Conservation (phyloP, 23 tunicate species). For the Oikopleura albicans region DNA sequence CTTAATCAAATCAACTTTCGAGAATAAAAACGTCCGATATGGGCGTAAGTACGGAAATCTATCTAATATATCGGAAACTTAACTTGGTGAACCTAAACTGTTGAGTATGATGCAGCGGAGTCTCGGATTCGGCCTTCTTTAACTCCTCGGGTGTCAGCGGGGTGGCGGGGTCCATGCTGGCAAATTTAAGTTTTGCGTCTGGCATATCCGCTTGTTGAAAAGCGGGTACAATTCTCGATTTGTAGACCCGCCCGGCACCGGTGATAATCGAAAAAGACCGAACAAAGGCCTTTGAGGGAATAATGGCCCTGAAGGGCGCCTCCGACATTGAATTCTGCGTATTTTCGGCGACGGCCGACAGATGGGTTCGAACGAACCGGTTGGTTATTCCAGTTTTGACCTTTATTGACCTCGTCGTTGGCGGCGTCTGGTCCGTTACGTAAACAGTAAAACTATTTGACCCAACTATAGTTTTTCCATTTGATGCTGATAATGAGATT, state of each 20-base stretch:
- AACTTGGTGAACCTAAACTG: too few relatives aligned
- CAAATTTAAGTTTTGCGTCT: background rate
- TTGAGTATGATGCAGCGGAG: background rate
- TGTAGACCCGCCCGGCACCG: background rate
- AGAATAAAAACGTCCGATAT: too few relatives aligned
- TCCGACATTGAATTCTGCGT: background rate
- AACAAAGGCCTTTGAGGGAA: background rate
- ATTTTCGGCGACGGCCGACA: background rate
- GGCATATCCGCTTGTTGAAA: background rate
- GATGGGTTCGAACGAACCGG: background rate
- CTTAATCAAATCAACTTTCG: too few relatives aligned
- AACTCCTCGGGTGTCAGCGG: background rate
- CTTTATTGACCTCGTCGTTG: background rate
- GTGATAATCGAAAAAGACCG: background rate
- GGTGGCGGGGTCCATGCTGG: background rate
- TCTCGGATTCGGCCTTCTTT: background rate
- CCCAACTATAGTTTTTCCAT: constrained; percentile 2
- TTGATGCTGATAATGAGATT: background rate
- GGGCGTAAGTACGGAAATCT: too few relatives aligned
- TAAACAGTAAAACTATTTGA: background rate
- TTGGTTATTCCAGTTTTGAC: background rate
- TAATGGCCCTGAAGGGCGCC: background rate
- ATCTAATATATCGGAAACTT: too few relatives aligned
- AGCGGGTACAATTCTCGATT: background rate
- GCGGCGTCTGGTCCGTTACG: background rate